Evolutionary conservation across 2,888 invertebrate species (phyloP), one percentile per base, ranked within the genome.

Genomic region (Pherbina coryleti): DNA sequence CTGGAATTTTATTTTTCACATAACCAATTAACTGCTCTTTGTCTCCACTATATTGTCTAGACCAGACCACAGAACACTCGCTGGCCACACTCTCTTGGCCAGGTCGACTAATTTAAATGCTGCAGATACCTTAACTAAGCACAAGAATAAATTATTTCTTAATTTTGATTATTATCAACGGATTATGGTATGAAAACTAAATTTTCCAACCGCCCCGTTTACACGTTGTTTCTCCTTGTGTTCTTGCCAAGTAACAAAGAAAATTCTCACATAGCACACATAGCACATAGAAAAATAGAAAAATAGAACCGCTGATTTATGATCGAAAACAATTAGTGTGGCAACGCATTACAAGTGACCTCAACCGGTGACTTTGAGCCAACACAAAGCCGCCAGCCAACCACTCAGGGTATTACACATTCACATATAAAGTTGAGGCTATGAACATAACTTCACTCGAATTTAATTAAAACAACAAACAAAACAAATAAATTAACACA

Each of bases 231-330:
- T 11, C 28, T 60, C 28, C 28, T 28, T 19, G 19, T 22, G 55
- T 66, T n/a, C 17, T n/a, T 66, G 14, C 11, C 44, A 44, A n/a
- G n/a, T n/a, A n/a, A 11, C 44, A 44, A 44, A 44, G 44, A 44
- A 44, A 44, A 44, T 44, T 44, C 44, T 44, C 44, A 44, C 37
- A 37, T 5, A 37, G 5, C 37, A 37, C 37, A 37, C 44, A 44
- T 44, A 44, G 3, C 44, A 44, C 44, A 44, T 44, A 11, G 44
- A 14, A 14, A 37, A 37, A 62, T 62, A 19, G 19, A 66, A 7
- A 31, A 67, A 44, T 34, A 28, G 25, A 37, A 67, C 51, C 25
- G 60, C 28, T 73, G 73, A 73, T 73, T 74, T 74, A 74, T 74
- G 8, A 17, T 28, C 51, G 25, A 74, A 74, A 73, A 60, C 49